Evolutionary conservation across 64 coral and sea anemone species (phyloP).

Genomic region (Anthopleura sola): DNA sequence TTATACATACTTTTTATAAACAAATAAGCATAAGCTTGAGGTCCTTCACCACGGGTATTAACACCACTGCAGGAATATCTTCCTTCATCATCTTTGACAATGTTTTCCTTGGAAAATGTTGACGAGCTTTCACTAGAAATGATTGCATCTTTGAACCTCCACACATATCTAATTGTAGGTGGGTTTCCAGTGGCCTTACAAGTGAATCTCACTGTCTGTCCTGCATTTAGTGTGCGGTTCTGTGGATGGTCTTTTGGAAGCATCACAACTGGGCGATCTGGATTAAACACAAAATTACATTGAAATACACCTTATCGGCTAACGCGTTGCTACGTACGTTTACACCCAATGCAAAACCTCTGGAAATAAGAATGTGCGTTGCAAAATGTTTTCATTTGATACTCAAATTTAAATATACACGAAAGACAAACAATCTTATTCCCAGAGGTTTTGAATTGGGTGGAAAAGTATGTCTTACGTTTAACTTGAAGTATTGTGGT

Average conservation of each 20-base stretch:
- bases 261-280: conserved; percentile 86
- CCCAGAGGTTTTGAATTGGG: no score
- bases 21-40: conserved; percentile 43
- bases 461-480: conserved; percentile 49
- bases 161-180: conserved; percentile 12
- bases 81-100: conserved; percentile 35
- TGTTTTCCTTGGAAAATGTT: not conserved
- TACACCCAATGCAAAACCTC: no score
- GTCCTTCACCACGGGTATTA: conserved; percentile 60
- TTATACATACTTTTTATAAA: conserved; percentile 80
- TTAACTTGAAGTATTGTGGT: conserved; percentile 24
- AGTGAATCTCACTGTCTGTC: conserved; percentile 35
- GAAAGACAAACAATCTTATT: no score
- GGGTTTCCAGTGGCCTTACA: conserved; percentile 81
- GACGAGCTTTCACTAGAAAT: conserved; percentile 12
- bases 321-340: no score
- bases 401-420: no score
- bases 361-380: no score
- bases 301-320: not conserved
- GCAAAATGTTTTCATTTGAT: no score
- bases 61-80: conserved; percentile 66
- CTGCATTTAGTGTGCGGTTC: conserved; percentile 51
- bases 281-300: not conserved
- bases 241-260: conserved; percentile 55
- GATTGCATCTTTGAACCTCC: conserved; percentile 66